phyloP scores from a whole-genome alignment of 2,888 invertebrate genomes.

The Taphrorychus bicolor region DNA sequence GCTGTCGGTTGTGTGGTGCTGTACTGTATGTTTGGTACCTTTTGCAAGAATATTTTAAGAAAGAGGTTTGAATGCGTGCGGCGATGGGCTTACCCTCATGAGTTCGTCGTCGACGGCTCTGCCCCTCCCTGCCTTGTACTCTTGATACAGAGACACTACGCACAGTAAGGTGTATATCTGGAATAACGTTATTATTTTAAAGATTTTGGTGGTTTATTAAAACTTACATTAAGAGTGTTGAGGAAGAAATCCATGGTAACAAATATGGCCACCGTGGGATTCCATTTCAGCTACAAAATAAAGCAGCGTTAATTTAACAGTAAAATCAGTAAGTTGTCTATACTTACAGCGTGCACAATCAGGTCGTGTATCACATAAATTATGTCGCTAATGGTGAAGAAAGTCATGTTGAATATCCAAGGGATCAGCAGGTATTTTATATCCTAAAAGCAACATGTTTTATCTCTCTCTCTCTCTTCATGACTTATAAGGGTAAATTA shows the following conservation, averaged over 20 bases:
- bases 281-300: conserved; percentile 68
- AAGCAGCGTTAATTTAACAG: neutral
- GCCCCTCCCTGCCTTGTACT: conserved; percentile 76
- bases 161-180: conserved; percentile 84
- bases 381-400: conserved; percentile 72
- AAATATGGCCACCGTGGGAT: conserved; percentile 76
- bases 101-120: conserved; percentile 73
- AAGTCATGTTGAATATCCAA: conserved; percentile 73
- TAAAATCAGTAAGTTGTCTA: too few species aligned
- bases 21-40: conserved; percentile 65
- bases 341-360: conserved; percentile 70
- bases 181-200: conserved; percentile 35
- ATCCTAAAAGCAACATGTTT: conserved; percentile 63
- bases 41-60: conserved; percentile 16
- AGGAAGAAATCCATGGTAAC: conserved; percentile 82
- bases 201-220: neutral
- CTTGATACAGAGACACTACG: conserved; percentile 87
- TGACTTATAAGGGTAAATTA: too few species aligned
- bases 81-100: conserved; percentile 60
- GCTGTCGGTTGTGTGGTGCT: conserved; percentile 63
- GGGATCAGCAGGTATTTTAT: conserved; percentile 73
- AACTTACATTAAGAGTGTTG: conserved; percentile 78
- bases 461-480: neutral
- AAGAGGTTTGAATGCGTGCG: neutral
- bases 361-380: conserved; percentile 72